A percentile compares a stretch with the other conserved stretches of the same genome.
Conservation (phyloP, 2,113 vertebrate genomes). For the Hemibagrus wyckioides region DNA sequence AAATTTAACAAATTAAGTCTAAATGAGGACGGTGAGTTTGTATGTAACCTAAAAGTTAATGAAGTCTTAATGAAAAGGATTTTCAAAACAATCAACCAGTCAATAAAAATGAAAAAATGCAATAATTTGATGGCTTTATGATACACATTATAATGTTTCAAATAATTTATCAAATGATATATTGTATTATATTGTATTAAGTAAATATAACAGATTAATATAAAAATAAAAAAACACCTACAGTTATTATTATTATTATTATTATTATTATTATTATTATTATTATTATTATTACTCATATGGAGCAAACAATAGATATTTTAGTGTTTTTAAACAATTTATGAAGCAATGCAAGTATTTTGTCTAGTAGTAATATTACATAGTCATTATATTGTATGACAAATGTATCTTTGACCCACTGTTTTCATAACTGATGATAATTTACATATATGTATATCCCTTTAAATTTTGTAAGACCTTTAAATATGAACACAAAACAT, state of each 20-base stretch:
- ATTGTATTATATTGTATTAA: neutral
- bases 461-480: neutral
- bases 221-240: neutral
- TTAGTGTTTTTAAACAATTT: neutral
- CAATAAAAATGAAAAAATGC: neutral
- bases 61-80: neutral
- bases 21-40: conserved; percentile 77
- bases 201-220: neutral
- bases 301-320: neutral
- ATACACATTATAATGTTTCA: neutral
- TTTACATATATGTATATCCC: neutral
- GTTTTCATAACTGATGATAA: neutral
- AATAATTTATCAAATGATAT: neutral
- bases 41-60: neutral
- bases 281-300: too few species aligned
- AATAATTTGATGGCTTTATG: neutral
- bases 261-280: too few species aligned
- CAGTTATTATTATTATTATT: too few species aligned
- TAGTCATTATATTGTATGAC: neutral
- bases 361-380: neutral
- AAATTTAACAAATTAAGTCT: conserved; percentile 87
- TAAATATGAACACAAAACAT: neutral
- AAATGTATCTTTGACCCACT: neutral
- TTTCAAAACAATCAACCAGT: neutral
- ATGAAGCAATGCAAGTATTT: neutral